Conservation (phyloP, 2,797 vertebrate species). For the Cottoperca gobio region DNA sequence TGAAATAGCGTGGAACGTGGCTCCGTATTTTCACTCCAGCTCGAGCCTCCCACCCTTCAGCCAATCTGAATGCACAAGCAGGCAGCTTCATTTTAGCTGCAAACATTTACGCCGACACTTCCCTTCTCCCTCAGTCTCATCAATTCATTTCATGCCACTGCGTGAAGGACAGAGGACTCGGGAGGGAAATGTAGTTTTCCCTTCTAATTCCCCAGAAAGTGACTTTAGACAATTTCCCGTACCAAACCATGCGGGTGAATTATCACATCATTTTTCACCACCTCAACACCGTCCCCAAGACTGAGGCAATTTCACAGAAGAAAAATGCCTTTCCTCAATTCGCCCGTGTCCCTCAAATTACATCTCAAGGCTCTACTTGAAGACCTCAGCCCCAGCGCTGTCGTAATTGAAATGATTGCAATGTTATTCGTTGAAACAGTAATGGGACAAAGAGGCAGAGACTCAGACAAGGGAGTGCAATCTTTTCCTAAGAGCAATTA, state of each 20-base stretch:
- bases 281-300: slow-evolving; percentile 75
- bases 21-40: slow-evolving; percentile 51
- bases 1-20: slow-evolving; percentile 66
- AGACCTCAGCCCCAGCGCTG: slow-evolving; percentile 48
- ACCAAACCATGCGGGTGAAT: slow-evolving; percentile 63
- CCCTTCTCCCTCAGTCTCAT: slow-evolving; percentile 68
- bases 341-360: slow-evolving; percentile 67
- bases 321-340: slow-evolving; percentile 66
- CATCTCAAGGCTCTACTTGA: slow-evolving; percentile 69
- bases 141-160: slow-evolving; percentile 76
- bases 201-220: slow-evolving; percentile 77
- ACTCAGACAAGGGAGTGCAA: slow-evolving; percentile 50
- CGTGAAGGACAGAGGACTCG: slow-evolving; percentile 76
- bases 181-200: slow-evolving; percentile 73
- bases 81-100: slow-evolving; percentile 71
- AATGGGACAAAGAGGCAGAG: slow-evolving; percentile 65
- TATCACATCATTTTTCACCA: slow-evolving; percentile 74
- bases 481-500: slow-evolving; percentile 66
- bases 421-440: slow-evolving; percentile 69
- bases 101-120: slow-evolving; percentile 76
- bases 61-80: slow-evolving; percentile 71
- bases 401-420: slow-evolving; percentile 80
- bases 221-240: slow-evolving; percentile 69
- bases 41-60: slow-evolving; percentile 60
- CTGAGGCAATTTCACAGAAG: slow-evolving; percentile 73